phyloP scores from a whole-genome alignment of 2,113 vertebrate genomes.

The Geothlypis trichas region DNA sequence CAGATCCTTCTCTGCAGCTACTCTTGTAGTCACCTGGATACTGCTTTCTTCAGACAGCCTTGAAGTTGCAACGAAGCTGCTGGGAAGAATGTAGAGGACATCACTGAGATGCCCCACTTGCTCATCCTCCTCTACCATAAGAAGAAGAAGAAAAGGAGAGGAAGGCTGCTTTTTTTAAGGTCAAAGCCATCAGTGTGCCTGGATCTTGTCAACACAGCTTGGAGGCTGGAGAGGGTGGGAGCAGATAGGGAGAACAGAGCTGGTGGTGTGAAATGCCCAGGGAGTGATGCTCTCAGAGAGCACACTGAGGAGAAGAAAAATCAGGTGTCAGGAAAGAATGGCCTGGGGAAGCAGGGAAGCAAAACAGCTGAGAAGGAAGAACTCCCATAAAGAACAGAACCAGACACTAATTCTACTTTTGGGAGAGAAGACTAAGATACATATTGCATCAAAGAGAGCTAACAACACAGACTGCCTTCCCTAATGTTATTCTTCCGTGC shows the following conservation, averaged over 20 bases:
- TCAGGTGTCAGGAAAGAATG: constrained; percentile 37
- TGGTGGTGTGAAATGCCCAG: background rate
- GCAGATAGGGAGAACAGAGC: background rate
- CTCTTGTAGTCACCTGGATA: background rate
- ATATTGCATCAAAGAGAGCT: constrained; percentile 38
- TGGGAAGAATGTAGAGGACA: background rate
- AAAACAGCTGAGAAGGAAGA: constrained; percentile 32
- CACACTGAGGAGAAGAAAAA: constrained; percentile 31
- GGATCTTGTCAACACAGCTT: background rate
- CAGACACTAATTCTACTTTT: constrained; percentile 52
- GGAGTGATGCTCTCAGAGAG: background rate
- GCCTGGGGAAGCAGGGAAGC: background rate
- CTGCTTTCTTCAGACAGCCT: background rate
- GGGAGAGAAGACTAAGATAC: constrained; percentile 44
- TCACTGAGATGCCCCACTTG: background rate
- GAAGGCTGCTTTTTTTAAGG: background rate
- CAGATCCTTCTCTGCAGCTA: background rate
- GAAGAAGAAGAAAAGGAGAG: background rate
- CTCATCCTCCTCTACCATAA: background rate
- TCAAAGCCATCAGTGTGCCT: background rate
- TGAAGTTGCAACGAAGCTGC: background rate
- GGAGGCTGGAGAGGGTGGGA: background rate
- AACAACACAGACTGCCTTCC: constrained; percentile 22
- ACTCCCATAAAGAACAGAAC: constrained; percentile 43
- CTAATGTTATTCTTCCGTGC: constrained; percentile 53